Conservation (phyloP, 2,797 vertebrate species). For the Emys orbicularis region DNA sequence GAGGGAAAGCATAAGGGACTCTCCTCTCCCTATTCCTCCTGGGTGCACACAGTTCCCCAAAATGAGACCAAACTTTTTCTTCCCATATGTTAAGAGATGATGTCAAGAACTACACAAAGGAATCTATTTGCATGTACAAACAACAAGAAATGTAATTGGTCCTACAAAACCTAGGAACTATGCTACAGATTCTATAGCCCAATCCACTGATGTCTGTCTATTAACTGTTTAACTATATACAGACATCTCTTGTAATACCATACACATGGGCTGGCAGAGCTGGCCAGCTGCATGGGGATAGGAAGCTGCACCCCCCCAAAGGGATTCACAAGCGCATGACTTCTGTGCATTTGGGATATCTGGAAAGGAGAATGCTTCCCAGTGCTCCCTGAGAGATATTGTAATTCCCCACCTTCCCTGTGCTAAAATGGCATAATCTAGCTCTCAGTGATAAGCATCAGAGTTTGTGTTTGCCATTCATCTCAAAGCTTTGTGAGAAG, state of each 20-base stretch:
- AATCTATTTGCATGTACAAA: constrained; percentile 17
- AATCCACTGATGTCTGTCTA: constrained; percentile 57
- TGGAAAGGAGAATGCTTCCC: not conserved
- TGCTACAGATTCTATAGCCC: constrained; percentile 51
- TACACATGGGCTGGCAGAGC: not conserved
- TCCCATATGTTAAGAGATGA: constrained; percentile 32
- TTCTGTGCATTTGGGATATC: not conserved
- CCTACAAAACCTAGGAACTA: not conserved
- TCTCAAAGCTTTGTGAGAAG: not conserved
- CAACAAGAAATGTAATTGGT: constrained; percentile 9
- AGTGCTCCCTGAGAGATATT: accelerated
- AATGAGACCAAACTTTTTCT: constrained; percentile 19
- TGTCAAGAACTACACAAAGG: constrained; percentile 55
- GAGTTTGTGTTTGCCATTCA: not conserved
- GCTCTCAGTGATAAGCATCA: accelerated
- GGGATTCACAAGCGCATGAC: not conserved
- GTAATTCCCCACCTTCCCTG: not conserved
- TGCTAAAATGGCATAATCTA: accelerated
- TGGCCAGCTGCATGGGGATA: not conserved
- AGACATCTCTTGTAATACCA: not conserved
- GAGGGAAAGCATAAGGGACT: constrained; percentile 41
- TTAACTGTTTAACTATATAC: not conserved
- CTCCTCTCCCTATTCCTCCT: not conserved
- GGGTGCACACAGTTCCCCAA: constrained; percentile 17
- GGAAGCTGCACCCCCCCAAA: accelerated